phyloP scores from a whole-genome alignment of 2,888 invertebrate genomes.

The Embidobia sp. region DNA sequence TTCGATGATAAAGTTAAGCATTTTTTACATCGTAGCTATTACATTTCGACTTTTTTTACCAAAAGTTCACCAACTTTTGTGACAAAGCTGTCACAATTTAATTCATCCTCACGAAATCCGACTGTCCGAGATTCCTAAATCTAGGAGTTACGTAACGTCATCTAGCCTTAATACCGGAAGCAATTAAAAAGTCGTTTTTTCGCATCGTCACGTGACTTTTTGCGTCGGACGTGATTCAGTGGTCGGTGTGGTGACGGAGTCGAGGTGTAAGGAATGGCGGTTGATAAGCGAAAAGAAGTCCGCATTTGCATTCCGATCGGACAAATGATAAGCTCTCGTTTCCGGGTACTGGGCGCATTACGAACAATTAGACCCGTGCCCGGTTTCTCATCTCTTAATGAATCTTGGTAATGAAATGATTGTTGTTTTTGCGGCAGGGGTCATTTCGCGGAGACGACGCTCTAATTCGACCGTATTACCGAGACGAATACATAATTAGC shows the following conservation, averaged over 20 bases:
- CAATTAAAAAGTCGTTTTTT: conserved; percentile 35
- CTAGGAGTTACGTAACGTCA: too few species aligned
- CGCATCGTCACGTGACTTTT: conserved; percentile 12
- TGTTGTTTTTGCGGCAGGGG: conserved; percentile 40
- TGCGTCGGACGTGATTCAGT: conserved; percentile 4
- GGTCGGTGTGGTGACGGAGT: conserved; percentile 1
- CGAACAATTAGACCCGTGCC: conserved; percentile 77
- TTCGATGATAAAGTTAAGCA: too few species aligned
- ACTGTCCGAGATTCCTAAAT: conserved; percentile 14
- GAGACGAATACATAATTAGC: conserved; percentile 36
- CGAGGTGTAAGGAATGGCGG: conserved; percentile 1
- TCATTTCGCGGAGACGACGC: conserved; percentile 1
- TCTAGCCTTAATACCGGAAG: conserved; percentile 42
- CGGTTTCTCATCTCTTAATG: conserved; percentile 66
- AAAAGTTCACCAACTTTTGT: too few species aligned
- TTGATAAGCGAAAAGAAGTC: conserved; percentile 46
- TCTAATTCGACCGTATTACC: conserved; percentile 20
- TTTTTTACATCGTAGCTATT: too few species aligned
- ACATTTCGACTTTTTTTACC: too few species aligned
- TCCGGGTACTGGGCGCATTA: conserved; percentile 76
- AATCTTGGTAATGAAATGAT: conserved; percentile 69
- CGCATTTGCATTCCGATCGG: conserved; percentile 71
- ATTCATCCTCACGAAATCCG: conserved; percentile 5
- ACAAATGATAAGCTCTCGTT: conserved; percentile 76
- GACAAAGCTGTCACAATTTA: too few species aligned